These are phyloP conservation scores for Drosophila orosa DNA, from an alignment of 1,140 invertebrate species.

Conservation along the genomic window DNA sequence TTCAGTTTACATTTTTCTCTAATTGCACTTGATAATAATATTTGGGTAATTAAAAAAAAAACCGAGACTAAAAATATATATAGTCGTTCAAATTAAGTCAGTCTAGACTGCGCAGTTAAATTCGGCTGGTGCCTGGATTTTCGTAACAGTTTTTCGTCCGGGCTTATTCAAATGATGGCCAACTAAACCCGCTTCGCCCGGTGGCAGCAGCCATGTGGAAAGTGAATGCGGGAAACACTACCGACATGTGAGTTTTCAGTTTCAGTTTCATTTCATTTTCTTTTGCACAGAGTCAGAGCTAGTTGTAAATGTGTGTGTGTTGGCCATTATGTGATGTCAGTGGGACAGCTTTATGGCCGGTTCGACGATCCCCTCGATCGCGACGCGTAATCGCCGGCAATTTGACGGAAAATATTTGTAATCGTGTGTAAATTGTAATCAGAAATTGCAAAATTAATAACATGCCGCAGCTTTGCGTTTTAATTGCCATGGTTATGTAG, in stretches of 20 bases:
- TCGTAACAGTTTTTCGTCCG: conserved; percentile 59
- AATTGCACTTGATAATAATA: conserved; percentile 18
- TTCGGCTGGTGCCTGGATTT: conserved; percentile 39
- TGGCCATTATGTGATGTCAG: conserved; percentile 75
- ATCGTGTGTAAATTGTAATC: conserved; percentile 70
- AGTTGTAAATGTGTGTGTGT: conserved; percentile 31
- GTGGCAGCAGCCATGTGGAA: conserved; percentile 71
- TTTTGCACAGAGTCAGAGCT: conserved; percentile 15
- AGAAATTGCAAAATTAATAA: conserved; percentile 66
- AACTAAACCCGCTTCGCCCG: conserved; percentile 45
- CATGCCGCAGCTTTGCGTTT: conserved; percentile 44
- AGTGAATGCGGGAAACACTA: conserved; percentile 81
- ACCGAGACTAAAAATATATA: conserved; percentile 39
- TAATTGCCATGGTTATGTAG: conserved; percentile 67
- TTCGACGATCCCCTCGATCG: conserved; percentile 54
- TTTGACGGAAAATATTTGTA: conserved; percentile 73
- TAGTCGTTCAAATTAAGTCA: conserved; percentile 13
- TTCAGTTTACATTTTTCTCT: not conserved
- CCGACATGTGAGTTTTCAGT: conserved; percentile 71
- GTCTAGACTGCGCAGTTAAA: conserved; percentile 22
- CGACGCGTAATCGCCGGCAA: conserved; percentile 75
- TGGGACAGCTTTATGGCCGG: conserved; percentile 69
- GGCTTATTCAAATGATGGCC: conserved; percentile 78
- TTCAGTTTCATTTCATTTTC: conserved; percentile 54
- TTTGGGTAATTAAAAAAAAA: conserved; percentile 21